Evolutionary conservation across 2,113 vertebrate genomes (phyloP), one percentile per base, ranked within the genome.

Genomic region (Phrynocephalus versicolor): DNA sequence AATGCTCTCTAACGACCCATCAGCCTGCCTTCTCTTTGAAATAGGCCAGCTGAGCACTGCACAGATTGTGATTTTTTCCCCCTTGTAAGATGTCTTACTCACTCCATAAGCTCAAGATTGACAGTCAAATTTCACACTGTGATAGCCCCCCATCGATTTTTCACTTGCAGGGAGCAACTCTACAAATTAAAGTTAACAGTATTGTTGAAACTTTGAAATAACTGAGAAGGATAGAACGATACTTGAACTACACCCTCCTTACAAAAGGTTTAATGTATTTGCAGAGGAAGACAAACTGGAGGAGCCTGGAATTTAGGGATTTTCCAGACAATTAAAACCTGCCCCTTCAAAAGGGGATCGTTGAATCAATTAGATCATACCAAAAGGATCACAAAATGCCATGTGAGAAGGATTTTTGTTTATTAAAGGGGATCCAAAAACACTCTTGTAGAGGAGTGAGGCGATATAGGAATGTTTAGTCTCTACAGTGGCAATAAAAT

Each of bases 71-170:
- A 94, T 93, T 94, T 94, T 94, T 93, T 93, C 37, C 90, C 93
- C 91, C 92, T 93, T 95, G 91, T 91, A 92, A 93, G 91, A 94
- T 93, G 92, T 95, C 92, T 94, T 93, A 94, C 92, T 95, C 93
- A 94, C 94, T 94, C 94, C 92, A 93, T 93, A 94, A 74, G 94
- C 92, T 95, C 90, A 94, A 92, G 90, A 91, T 80, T 94, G 94
- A 94, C 94, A 94, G 93, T 92, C 86, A 83, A 95, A 95, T 95
- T 94, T 95, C 94, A 94, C 94, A 95, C 94, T 94, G 94, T 37
- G 90, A 94, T 93, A 94, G 94, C 91, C 94, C 93, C 94, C 92
- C 94, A 94, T 95, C 77, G 94, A 95, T 94, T 95, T 95, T 93
- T 94, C 92, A 94, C 94, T 94, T 92, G 86, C 88, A 91, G 90